Conservation (phyloP, 2,888 invertebrate genomes). For the Diabrotica balteata region DNA sequence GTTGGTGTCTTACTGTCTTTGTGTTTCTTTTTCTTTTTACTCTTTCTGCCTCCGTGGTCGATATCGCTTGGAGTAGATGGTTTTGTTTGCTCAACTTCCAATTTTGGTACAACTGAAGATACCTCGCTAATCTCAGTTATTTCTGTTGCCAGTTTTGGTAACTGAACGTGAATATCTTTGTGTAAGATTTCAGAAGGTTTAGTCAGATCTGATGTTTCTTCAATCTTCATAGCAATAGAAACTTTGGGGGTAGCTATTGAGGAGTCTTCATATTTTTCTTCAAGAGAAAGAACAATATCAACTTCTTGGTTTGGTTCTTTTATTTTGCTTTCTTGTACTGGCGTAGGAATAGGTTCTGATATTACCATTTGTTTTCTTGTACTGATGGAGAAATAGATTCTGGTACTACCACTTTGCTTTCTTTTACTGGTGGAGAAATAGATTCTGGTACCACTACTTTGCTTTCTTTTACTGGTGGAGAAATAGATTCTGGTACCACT, state of each 20-base stretch:
- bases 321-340: neutral
- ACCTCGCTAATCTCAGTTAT: slow-evolving; percentile 39
- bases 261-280: slow-evolving; percentile 59
- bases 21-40: slow-evolving; percentile 72
- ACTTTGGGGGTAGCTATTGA: slow-evolving; percentile 56
- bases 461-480: neutral
- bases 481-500: slow-evolving; percentile 41
- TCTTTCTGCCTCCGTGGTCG: slow-evolving; percentile 64
- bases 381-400: too few species aligned
- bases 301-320: slow-evolving; percentile 53
- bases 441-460: neutral
- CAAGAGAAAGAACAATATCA: slow-evolving; percentile 55
- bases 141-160: slow-evolving; percentile 46
- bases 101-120: slow-evolving; percentile 50
- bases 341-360: neutral
- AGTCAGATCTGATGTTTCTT: slow-evolving; percentile 47
- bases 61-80: slow-evolving; percentile 56
- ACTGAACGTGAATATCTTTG: slow-evolving; percentile 53
- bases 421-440: neutral
- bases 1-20: slow-evolving; percentile 55
- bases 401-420: neutral
- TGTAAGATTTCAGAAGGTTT: slow-evolving; percentile 47
- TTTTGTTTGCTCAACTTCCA: slow-evolving; percentile 54
- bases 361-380: neutral
- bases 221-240: slow-evolving; percentile 50